phyloP scores from a whole-genome alignment of 2,113 vertebrate genomes.

The Oenanthe melanoleuca region DNA sequence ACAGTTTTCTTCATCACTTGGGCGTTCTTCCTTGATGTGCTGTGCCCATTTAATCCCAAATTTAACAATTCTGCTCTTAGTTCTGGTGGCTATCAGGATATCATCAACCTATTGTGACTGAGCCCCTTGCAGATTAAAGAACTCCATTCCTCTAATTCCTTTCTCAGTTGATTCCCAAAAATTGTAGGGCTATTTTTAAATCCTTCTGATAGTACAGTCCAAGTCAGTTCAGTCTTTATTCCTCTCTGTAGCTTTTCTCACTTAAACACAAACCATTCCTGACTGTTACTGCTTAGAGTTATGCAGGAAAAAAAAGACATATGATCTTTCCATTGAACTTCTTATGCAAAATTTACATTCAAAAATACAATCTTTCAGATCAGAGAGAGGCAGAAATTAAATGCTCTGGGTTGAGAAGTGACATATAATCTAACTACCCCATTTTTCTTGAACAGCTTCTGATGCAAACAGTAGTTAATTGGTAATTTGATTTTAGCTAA shows the following conservation, averaged over 20 bases:
- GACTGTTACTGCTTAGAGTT: not conserved
- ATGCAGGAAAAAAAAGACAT: not conserved
- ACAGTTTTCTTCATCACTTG: not conserved
- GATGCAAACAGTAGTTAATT: not conserved
- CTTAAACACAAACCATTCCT: not conserved
- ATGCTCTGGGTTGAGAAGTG: not conserved
- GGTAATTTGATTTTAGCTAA: not conserved
- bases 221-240: not conserved
- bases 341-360: not conserved
- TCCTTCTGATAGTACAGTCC: not conserved
- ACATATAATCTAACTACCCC: not conserved
- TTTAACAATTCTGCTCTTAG: not conserved
- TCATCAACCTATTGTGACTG: not conserved
- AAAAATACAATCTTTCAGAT: not conserved
- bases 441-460: not conserved
- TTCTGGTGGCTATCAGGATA: not conserved
- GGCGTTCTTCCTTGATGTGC: fast-evolving
- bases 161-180: not conserved
- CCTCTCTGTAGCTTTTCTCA: not conserved
- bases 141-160: not conserved
- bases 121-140: not conserved
- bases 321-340: not conserved
- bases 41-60: not conserved
- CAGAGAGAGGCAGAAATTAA: not conserved
- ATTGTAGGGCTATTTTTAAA: not conserved